Conservation (phyloP, 2,113 vertebrate genomes). For the Melanocharis versteri region DNA sequence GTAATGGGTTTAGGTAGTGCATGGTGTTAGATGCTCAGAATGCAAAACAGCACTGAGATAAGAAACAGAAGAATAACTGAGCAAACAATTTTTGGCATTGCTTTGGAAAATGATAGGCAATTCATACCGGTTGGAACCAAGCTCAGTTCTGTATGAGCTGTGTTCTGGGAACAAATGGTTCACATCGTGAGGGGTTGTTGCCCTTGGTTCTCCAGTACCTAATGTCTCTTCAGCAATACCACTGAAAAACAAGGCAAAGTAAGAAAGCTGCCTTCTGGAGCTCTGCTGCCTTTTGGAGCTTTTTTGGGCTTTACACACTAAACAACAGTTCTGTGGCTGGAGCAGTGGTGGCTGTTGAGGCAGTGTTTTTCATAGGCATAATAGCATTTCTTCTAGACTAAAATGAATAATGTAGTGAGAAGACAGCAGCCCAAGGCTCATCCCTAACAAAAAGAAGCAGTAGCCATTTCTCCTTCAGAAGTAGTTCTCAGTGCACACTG, state of each 20-base stretch:
- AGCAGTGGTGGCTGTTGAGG: not conserved
- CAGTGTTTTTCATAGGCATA: not conserved
- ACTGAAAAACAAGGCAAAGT: not conserved
- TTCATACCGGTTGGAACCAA: not conserved
- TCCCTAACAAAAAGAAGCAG: not conserved
- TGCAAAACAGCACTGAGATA: not conserved
- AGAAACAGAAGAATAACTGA: not conserved
- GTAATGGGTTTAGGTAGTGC: not conserved
- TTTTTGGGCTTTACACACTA: not conserved
- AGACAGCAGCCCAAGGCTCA: not conserved
- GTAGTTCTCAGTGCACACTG: not conserved
- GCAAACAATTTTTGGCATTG: not conserved
- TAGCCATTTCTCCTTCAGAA: not conserved
- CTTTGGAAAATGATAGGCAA: slow-evolving; percentile 32
- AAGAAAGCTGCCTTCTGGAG: not conserved
- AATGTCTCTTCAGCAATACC: not conserved
- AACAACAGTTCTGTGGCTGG: not conserved
- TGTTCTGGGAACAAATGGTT: slow-evolving; percentile 32
- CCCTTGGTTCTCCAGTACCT: not conserved
- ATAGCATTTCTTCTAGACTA: not conserved
- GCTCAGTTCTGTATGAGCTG: not conserved
- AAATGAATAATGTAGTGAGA: not conserved
- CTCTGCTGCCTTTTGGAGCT: not conserved
- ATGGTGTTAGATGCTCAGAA: not conserved
- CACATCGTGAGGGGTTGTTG: not conserved